Evolutionary conservation across 1,140 invertebrate species (phyloP).

Genomic region (Megalonaias nervosa): DNA sequence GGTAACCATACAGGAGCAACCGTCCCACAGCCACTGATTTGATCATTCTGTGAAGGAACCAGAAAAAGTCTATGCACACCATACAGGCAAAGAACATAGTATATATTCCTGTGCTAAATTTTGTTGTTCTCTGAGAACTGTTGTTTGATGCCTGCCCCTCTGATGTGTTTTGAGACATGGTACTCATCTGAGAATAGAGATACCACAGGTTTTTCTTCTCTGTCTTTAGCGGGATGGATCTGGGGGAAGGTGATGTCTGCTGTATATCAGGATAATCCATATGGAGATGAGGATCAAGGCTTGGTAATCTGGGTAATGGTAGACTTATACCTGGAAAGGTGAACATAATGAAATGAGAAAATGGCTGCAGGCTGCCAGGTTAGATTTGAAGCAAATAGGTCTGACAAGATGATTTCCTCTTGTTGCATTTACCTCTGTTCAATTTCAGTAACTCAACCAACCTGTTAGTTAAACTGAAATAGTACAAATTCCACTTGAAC

Average conservation of each 20-base stretch:
- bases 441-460: too few relatives aligned
- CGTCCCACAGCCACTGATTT: constrained; percentile 31
- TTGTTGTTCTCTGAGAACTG: constrained; percentile 14
- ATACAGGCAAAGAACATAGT: constrained; percentile 30
- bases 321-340: constrained; percentile 27
- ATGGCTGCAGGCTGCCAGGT: too few relatives aligned
- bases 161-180: not conserved
- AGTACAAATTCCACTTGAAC: too few relatives aligned
- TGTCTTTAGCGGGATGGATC: not conserved
- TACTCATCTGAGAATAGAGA: not conserved
- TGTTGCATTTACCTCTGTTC: too few relatives aligned
- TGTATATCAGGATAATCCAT: too few relatives aligned
- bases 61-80: constrained; percentile 37
- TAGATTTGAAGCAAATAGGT: too few relatives aligned
- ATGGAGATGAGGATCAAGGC: constrained; percentile 1
- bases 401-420: too few relatives aligned
- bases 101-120: constrained; percentile 17
- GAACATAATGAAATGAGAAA: not conserved
- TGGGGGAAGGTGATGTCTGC: too few relatives aligned
- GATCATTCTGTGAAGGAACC: constrained; percentile 37
- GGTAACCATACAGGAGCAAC: constrained; percentile 39
- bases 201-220: constrained; percentile 31
- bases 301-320: constrained; percentile 27
- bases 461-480: too few relatives aligned
- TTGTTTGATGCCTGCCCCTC: constrained; percentile 1